Conservation (phyloP, 2,113 vertebrate species). For the Chascanopsetta lugubris region DNA sequence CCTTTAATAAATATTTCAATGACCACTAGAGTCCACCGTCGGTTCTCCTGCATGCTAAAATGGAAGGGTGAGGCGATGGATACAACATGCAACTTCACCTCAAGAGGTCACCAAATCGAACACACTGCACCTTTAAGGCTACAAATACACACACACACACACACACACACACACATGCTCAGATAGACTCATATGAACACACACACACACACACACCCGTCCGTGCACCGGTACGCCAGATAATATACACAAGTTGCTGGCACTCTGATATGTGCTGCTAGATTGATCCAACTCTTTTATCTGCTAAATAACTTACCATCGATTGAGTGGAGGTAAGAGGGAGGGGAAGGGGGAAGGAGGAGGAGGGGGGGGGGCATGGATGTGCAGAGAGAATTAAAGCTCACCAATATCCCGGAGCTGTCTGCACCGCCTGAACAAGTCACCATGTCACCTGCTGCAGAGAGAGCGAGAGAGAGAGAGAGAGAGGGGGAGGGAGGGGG, state of each 20-base stretch:
- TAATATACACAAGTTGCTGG: constrained; percentile 74
- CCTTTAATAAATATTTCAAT: too few relatives aligned
- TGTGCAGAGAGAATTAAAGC: constrained; percentile 73
- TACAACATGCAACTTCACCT: too few relatives aligned
- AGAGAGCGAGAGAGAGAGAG: too few relatives aligned
- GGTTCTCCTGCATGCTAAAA: too few relatives aligned
- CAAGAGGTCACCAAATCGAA: too few relatives aligned
- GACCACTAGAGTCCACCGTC: too few relatives aligned
- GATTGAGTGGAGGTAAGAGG: constrained; percentile 60
- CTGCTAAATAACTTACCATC: constrained; percentile 83
- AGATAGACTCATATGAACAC: constrained; percentile 6
- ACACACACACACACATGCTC: constrained; percentile 22
- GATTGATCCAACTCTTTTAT: constrained; percentile 81
- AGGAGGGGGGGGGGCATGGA: constrained; percentile 47
- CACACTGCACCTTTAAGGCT: constrained; percentile 43
- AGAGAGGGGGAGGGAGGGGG: too few relatives aligned
- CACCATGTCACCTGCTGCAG: constrained; percentile 37
- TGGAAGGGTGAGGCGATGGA: too few relatives aligned
- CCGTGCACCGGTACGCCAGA: too few relatives aligned
- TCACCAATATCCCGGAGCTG: constrained; percentile 71
- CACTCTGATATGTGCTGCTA: constrained; percentile 72
- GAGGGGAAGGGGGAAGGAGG: constrained; percentile 27
- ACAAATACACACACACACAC: constrained; percentile 39
- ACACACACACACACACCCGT: constrained; percentile 34
- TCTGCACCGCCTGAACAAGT: constrained; percentile 60